A percentile compares a stretch with the other conserved stretches of the same genome.
phyloP scores from a whole-genome alignment of 2,888 invertebrate species.

The Cyrtodaria siliqua region DNA sequence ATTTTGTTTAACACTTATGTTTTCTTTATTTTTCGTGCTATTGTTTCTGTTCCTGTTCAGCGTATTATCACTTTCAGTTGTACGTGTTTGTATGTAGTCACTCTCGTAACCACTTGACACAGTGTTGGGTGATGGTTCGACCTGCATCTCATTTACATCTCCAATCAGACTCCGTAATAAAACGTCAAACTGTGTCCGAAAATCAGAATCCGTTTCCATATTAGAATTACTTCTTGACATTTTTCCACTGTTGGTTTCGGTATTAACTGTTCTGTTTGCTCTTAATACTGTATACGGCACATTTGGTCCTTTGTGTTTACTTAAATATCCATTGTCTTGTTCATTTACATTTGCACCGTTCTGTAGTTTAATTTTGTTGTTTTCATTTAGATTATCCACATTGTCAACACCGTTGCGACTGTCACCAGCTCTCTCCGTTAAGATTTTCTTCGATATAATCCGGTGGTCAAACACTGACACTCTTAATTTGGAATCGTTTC shows the following conservation, averaged over 20 bases:
- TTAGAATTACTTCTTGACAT: slow-evolving; percentile 9
- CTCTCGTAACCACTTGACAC: slow-evolving; percentile 77
- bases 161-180: slow-evolving; percentile 55
- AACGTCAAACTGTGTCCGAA: slow-evolving; percentile 58
- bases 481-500: slow-evolving; percentile 54
- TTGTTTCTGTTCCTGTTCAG: neutral
- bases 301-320: slow-evolving; percentile 25
- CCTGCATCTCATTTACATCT: slow-evolving; percentile 56
- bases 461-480: slow-evolving; percentile 65
- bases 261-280: slow-evolving; percentile 38
- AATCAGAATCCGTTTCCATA: slow-evolving; percentile 36
- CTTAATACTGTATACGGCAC: slow-evolving; percentile 43
- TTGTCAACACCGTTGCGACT: slow-evolving; percentile 25
- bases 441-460: slow-evolving; percentile 60
- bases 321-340: slow-evolving; percentile 29
- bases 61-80: slow-evolving; percentile 49
- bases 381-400: slow-evolving; percentile 25
- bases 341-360: slow-evolving; percentile 21
- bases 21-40: slow-evolving; percentile 48
- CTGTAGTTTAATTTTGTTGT: slow-evolving; percentile 16
- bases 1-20: slow-evolving; percentile 11
- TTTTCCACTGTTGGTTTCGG: slow-evolving; percentile 25
- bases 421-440: slow-evolving; percentile 24
- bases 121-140: slow-evolving; percentile 68
- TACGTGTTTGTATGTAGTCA: slow-evolving; percentile 67